These are phyloP conservation scores for Metellina segmentata DNA, from an alignment of 2,888 invertebrate species.

Conservation along the genomic window DNA sequence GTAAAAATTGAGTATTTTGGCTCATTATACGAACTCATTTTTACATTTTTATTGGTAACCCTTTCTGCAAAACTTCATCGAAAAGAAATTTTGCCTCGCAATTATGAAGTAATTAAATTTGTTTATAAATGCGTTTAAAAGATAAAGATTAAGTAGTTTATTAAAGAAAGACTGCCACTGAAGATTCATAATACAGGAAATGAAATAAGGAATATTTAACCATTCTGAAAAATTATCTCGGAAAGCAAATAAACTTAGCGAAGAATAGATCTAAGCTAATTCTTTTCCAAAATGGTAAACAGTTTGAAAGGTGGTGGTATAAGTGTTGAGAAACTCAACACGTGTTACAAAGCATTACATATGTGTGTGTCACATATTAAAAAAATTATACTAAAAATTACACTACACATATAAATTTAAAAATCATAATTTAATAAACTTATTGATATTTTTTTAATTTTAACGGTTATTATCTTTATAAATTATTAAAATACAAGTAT, in stretches of 20 bases:
- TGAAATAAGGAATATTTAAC: too few relatives aligned
- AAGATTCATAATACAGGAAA: too few relatives aligned
- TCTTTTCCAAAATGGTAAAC: not conserved
- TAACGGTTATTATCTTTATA: too few relatives aligned
- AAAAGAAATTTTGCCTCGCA: not conserved
- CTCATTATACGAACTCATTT: constrained; percentile 12
- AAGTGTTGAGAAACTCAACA: not conserved
- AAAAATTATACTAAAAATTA: too few relatives aligned
- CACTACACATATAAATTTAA: too few relatives aligned
- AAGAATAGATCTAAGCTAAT: not conserved
- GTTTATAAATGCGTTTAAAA: not conserved
- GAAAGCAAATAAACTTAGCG: not conserved
- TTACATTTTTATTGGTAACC: not conserved
- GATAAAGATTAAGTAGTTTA: not conserved
- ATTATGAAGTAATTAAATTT: not conserved
- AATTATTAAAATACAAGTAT: too few relatives aligned
- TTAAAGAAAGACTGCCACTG: not conserved
- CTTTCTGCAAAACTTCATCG: not conserved
- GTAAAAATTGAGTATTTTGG: not conserved
- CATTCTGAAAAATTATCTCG: not conserved
- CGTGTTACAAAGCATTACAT: too few relatives aligned
- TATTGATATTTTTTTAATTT: too few relatives aligned
- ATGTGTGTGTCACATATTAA: too few relatives aligned
- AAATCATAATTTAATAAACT: too few relatives aligned
- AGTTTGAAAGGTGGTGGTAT: not conserved